These are phyloP conservation scores for Cherax destructor DNA, from an alignment of 1,140 invertebrate species.

Conservation along the genomic window DNA sequence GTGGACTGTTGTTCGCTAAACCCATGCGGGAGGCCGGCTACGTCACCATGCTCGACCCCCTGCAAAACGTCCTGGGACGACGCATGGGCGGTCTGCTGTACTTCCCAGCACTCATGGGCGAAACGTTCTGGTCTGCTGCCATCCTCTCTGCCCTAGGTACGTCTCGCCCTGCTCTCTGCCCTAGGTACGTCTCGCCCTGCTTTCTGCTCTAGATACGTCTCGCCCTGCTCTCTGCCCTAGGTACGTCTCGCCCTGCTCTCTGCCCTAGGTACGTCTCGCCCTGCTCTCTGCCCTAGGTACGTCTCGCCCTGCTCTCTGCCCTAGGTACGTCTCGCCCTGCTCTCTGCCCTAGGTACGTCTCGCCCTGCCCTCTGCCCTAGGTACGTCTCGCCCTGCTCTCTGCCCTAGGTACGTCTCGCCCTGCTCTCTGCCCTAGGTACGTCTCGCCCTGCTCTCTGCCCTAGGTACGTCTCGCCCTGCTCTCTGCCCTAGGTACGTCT, in stretches of 20 bases:
- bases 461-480: conserved; percentile 82
- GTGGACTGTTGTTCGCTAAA: conserved; percentile 98
- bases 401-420: conserved; percentile 84
- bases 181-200: neutral
- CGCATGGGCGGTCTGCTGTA: conserved; percentile 97
- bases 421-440: conserved; percentile 93
- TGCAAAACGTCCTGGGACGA: conserved; percentile 96
- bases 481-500: conserved; percentile 89
- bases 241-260: neutral
- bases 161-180: neutral
- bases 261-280: no score
- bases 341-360: neutral
- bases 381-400: no score
- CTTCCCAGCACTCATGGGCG: conserved; percentile 96
- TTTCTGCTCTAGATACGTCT: neutral
- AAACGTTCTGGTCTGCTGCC: conserved; percentile 98
- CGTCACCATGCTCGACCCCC: conserved; percentile 98
- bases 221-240: neutral
- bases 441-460: conserved; percentile 85
- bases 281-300: no score
- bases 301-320: no score
- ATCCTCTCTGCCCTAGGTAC: conserved; percentile 94
- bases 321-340: no score
- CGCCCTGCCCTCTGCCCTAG: neutral
- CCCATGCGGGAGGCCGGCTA: conserved; percentile 98